phyloP scores from a whole-genome alignment of 2,797 vertebrate species.

The Eupleurogrammus muticus region DNA sequence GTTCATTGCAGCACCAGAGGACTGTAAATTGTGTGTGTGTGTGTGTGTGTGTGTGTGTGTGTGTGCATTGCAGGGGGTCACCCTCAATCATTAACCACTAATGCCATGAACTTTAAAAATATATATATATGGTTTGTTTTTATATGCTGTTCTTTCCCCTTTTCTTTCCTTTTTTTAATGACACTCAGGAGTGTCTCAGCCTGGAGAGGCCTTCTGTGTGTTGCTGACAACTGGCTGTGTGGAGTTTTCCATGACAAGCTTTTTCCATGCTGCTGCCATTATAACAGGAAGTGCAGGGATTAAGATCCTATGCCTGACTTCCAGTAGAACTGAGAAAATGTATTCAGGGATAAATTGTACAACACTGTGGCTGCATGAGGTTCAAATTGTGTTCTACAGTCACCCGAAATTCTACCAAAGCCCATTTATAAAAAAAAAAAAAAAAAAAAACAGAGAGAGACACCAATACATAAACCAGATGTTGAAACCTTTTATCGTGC shows the following conservation, averaged over 20 bases:
- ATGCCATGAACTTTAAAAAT: constrained; percentile 64
- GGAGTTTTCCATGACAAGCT: constrained; percentile 58
- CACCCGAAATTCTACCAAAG: constrained; percentile 13
- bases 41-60: background rate
- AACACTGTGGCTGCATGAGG: background rate
- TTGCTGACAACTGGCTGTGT: constrained; percentile 48
- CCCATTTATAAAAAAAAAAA: constrained; percentile 10
- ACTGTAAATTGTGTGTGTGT: constrained; percentile 50
- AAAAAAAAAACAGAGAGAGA: too few species aligned
- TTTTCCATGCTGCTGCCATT: constrained; percentile 63
- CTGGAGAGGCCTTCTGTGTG: constrained; percentile 22
- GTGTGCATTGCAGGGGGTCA: constrained; percentile 51
- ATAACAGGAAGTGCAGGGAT: constrained; percentile 50
- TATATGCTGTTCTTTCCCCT: constrained; percentile 31
- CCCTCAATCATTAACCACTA: constrained; percentile 85
- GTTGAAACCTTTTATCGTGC: background rate
- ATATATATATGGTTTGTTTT: constrained; percentile 17
- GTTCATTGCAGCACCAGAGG: constrained; percentile 71
- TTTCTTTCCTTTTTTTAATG: constrained; percentile 2
- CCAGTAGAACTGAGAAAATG: constrained; percentile 18
- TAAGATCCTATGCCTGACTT: constrained; percentile 42
- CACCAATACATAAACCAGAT: background rate
- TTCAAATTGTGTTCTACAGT: constrained; percentile 24
- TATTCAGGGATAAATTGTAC: background rate
- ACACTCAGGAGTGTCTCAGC: constrained; percentile 27